A percentile compares a stretch with the other conserved stretches of the same genome.
phyloP scores from a whole-genome alignment of 2,797 vertebrate species.

The Tangara arthus region DNA sequence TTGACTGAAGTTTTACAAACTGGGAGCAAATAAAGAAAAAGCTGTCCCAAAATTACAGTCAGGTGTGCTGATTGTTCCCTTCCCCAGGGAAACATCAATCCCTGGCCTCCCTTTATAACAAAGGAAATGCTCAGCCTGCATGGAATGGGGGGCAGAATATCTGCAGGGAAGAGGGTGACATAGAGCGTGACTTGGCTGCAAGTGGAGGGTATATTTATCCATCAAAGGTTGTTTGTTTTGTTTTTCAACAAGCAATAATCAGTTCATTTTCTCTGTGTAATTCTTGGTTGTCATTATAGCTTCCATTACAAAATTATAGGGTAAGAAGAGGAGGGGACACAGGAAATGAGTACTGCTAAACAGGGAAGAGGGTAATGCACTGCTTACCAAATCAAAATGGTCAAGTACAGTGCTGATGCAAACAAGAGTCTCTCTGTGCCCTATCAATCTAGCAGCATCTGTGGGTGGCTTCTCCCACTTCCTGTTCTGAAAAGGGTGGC shows the following conservation, averaged over 20 bases:
- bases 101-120: not conserved
- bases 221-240: not conserved
- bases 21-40: not conserved
- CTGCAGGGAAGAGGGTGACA: not conserved
- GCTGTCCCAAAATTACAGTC: not conserved
- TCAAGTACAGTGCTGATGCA: not conserved
- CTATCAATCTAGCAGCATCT: not conserved
- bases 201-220: not conserved
- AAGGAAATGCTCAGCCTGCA: not conserved
- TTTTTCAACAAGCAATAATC: not conserved
- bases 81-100: not conserved
- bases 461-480: not conserved
- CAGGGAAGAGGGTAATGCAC: not conserved
- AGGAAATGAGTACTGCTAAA: not conserved
- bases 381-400: not conserved
- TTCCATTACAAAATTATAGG: not conserved
- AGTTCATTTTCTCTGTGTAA: not conserved
- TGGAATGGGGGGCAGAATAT: not conserved
- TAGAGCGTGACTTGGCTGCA: fast-evolving
- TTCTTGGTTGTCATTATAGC: not conserved
- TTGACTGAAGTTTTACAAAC: not conserved
- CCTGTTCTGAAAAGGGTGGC: not conserved
- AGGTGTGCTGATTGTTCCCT: not conserved
- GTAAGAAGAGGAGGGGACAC: not conserved
- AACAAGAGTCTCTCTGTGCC: not conserved